A percentile compares a stretch with the other conserved stretches of the same genome.
Evolutionary conservation across 2,888 invertebrate genomes (phyloP).

Genomic region (Branchinecta sandiegonensis): DNA sequence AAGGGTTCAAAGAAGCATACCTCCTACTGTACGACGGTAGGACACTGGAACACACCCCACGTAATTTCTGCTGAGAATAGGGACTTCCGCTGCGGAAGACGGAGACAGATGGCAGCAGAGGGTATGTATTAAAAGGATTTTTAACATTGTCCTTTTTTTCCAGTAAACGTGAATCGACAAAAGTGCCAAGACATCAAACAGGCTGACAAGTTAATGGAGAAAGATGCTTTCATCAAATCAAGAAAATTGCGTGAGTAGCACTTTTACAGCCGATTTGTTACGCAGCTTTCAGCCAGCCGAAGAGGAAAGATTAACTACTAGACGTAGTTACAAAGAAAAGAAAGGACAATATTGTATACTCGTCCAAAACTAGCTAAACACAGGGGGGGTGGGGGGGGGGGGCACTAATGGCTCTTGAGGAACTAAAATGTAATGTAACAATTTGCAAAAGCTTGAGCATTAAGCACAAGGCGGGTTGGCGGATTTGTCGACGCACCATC

Average conservation of each 20-base stretch:
- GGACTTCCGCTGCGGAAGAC: too few relatives aligned
- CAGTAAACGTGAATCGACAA: conserved; percentile 77
- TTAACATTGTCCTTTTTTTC: conserved; percentile 25
- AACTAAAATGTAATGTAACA: too few relatives aligned
- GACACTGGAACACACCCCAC: too few relatives aligned
- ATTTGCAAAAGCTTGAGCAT: too few relatives aligned
- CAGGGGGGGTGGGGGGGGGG: neutral
- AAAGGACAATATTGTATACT: neutral
- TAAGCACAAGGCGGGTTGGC: neutral
- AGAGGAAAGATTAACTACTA: conserved; percentile 40
- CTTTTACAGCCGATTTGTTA: too few relatives aligned
- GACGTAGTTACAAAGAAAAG: conserved; percentile 29
- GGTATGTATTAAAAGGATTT: too few relatives aligned
- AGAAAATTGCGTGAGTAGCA: too few relatives aligned
- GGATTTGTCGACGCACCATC: neutral
- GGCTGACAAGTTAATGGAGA: conserved; percentile 68
- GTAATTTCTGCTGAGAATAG: too few relatives aligned
- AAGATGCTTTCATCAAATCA: neutral
- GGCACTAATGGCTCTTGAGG: conserved; percentile 15
- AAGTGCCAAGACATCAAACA: conserved; percentile 76
- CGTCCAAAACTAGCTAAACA: neutral
- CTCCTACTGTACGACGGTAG: too few relatives aligned
- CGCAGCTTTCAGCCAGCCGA: too few relatives aligned
- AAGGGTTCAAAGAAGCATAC: too few relatives aligned
- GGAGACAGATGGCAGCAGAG: too few relatives aligned